Evolutionary conservation across 2,113 vertebrate genomes (phyloP).

Genomic region (Indri indri): DNA sequence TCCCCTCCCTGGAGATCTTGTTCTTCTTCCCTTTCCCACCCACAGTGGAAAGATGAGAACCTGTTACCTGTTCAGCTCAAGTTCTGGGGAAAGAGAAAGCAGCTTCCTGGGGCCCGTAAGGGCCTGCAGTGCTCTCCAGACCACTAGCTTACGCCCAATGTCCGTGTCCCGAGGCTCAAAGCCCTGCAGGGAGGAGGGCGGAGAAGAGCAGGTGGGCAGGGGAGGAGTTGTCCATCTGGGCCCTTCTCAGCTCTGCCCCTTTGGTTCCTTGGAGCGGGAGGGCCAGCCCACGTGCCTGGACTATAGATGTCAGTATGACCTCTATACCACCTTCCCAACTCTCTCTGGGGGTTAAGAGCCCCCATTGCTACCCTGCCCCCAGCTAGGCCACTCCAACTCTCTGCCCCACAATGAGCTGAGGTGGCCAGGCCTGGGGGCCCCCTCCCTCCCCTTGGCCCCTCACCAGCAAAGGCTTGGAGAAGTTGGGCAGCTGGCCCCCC

Average conservation of each 20-base stretch:
- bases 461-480: constrained; percentile 94
- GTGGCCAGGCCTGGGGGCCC: neutral
- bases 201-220: neutral
- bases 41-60: neutral
- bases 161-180: constrained; percentile 95
- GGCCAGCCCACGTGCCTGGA: neutral
- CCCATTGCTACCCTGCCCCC: neutral
- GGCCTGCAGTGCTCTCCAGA: constrained; percentile 90
- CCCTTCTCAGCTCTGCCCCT: neutral
- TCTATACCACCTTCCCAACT: neutral
- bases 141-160: constrained; percentile 90
- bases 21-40: neutral
- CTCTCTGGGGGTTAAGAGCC: neutral
- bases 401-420: neutral
- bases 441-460: constrained; percentile 60
- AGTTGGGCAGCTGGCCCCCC: constrained; percentile 92
- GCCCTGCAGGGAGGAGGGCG: constrained; percentile 85
- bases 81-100: constrained; percentile 88
- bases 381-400: neutral
- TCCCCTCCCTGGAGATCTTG: neutral
- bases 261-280: neutral
- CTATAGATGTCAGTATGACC: neutral
- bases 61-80: constrained; percentile 85
- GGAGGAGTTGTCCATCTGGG: neutral
- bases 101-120: constrained; percentile 91